Evolutionary conservation across 2,113 vertebrate genomes (phyloP).

Genomic region (Albula goreensis): DNA sequence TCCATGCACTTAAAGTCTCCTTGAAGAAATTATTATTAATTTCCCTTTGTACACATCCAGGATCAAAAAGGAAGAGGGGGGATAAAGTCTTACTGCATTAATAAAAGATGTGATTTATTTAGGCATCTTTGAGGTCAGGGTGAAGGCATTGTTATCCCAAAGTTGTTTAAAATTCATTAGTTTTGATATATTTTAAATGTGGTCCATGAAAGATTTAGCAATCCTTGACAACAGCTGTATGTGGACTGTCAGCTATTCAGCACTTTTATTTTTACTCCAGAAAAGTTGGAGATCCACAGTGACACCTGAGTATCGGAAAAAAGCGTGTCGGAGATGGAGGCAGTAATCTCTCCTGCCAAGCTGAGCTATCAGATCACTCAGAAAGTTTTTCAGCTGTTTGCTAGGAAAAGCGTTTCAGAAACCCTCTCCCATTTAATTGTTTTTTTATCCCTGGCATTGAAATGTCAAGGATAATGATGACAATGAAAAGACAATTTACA

Average conservation of each 20-base stretch:
- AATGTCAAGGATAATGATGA: conserved; percentile 31
- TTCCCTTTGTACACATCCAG: conserved; percentile 31
- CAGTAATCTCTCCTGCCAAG: background rate
- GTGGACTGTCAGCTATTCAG: conserved; percentile 18
- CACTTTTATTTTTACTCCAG: background rate
- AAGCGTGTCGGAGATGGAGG: background rate
- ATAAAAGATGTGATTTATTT: conserved; percentile 40
- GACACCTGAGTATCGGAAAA: background rate
- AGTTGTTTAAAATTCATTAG: conserved; percentile 35
- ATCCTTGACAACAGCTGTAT: conserved; percentile 2
- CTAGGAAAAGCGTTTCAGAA: background rate
- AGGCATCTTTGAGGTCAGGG: conserved; percentile 30
- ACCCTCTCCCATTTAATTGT: background rate
- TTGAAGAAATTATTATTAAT: conserved; percentile 41
- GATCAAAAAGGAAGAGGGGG: conserved; percentile 31
- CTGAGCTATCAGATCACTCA: background rate
- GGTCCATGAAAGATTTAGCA: conserved; percentile 23
- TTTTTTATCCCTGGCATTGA: background rate
- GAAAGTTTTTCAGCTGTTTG: background rate
- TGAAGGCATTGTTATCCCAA: conserved; percentile 24
- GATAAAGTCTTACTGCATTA: conserved; percentile 26
- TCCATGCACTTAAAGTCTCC: conserved; percentile 23
- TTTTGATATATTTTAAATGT: conserved; percentile 27
- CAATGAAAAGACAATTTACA: conserved; percentile 44
- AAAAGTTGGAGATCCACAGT: background rate